Conservation (phyloP, 1,140 invertebrate species). For the Lucilia cuprina region DNA sequence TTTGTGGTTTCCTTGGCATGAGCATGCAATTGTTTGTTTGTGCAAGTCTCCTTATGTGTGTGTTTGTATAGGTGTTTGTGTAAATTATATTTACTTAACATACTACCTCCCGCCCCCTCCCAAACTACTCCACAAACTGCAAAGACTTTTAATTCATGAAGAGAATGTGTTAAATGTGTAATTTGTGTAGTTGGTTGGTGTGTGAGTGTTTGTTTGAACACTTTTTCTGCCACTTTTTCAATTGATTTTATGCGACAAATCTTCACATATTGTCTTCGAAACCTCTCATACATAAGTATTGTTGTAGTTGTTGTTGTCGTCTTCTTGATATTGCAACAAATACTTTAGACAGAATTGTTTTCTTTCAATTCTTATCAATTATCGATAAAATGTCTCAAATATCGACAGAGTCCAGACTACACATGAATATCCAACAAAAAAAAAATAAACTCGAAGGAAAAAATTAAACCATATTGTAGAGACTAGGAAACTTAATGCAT, state of each 20-base stretch:
- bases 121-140: neutral
- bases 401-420: neutral
- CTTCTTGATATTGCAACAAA: slow-evolving; percentile 2
- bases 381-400: neutral
- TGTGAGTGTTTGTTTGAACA: neutral
- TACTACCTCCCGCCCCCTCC: neutral
- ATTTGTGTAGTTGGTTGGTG: too few relatives aligned
- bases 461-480: neutral
- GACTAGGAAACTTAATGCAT: neutral
- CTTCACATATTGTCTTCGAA: neutral
- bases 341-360: neutral
- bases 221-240: neutral
- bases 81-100: slow-evolving; percentile 4
- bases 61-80: neutral
- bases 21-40: neutral
- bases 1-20: neutral
- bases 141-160: neutral
- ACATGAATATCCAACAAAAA: neutral
- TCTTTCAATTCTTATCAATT: neutral
- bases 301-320: neutral
- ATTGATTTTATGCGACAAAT: neutral
- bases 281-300: neutral
- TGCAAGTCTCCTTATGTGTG: neutral
- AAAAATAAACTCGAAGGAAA: neutral
- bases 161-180: neutral